A percentile compares a stretch with the other conserved stretches of the same genome.
Evolutionary conservation across 2,888 invertebrate genomes (phyloP).

Genomic region (Ariolimax columbianus): DNA sequence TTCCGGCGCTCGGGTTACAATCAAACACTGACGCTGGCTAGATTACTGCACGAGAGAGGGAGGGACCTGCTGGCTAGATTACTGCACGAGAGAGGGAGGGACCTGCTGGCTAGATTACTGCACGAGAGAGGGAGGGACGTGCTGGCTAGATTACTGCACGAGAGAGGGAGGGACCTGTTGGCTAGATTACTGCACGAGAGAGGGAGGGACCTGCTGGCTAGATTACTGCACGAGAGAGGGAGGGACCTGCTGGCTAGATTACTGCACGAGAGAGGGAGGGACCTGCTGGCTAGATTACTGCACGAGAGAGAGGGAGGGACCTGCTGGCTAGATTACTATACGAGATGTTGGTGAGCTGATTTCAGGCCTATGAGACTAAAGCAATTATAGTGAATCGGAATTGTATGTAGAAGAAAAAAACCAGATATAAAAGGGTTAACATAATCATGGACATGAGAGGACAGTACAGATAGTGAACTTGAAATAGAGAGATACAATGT

Average conservation of each 20-base stretch:
- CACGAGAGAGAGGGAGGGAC: no score
- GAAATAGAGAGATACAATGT: no score
- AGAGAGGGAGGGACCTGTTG: neutral
- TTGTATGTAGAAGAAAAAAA: no score
- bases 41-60: neutral
- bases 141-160: neutral
- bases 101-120: neutral
- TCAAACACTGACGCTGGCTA: slow-evolving; percentile 71
- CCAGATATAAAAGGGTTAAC: no score
- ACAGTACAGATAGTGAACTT: no score
- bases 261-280: neutral
- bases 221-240: neutral
- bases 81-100: neutral
- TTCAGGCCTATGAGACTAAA: no score
- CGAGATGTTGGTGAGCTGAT: no score
- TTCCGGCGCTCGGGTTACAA: slow-evolving; percentile 71
- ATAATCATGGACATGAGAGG: no score
- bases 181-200: neutral
- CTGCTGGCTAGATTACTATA: no score
- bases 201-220: neutral
- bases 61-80: neutral
- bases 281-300: no score
- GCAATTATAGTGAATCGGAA: no score
- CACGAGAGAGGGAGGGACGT: neutral
- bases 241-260: neutral